phyloP scores from a whole-genome alignment of 1,140 invertebrate genomes.

The Gonioctena quinquepunctata region DNA sequence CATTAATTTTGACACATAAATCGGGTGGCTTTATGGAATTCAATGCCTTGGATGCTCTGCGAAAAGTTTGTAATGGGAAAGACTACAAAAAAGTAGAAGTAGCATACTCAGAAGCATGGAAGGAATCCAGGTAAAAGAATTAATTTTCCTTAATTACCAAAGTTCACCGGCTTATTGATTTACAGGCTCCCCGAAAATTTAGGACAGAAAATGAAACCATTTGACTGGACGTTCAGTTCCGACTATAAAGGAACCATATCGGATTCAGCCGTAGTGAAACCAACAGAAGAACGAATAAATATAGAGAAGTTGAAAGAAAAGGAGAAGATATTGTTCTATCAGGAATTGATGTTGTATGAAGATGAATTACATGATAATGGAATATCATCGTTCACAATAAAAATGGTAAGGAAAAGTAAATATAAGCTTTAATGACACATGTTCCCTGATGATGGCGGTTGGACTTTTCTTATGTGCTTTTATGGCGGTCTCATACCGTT shows the following conservation, averaged over 20 bases:
- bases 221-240: conserved; percentile 99
- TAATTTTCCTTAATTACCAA: not conserved
- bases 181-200: conserved; percentile 65
- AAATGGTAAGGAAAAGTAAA: conserved; percentile 88
- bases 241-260: conserved; percentile 85
- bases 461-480: too few relatives aligned
- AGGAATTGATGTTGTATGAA: conserved; percentile 93
- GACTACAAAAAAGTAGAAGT: conserved; percentile 69
- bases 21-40: conserved; percentile 80
- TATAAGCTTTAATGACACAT: too few relatives aligned
- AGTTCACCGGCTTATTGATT: conserved; percentile 27
- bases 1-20: conserved; percentile 70
- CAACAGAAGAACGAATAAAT: conserved; percentile 82
- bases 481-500: too few relatives aligned
- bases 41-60: conserved; percentile 88
- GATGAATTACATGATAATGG: conserved; percentile 99
- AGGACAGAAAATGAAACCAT: conserved; percentile 81
- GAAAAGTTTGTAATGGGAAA: conserved; percentile 77
- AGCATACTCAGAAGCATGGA: conserved; percentile 88
- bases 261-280: conserved; percentile 62
- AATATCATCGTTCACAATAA: conserved; percentile 84
- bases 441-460: too few relatives aligned
- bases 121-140: conserved; percentile 71
- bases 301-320: conserved; percentile 86
- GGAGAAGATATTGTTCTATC: conserved; percentile 94